These are phyloP conservation scores for Stigmatopora argus DNA, from an alignment of 2,113 vertebrate genomes.

Conservation along the genomic window DNA sequence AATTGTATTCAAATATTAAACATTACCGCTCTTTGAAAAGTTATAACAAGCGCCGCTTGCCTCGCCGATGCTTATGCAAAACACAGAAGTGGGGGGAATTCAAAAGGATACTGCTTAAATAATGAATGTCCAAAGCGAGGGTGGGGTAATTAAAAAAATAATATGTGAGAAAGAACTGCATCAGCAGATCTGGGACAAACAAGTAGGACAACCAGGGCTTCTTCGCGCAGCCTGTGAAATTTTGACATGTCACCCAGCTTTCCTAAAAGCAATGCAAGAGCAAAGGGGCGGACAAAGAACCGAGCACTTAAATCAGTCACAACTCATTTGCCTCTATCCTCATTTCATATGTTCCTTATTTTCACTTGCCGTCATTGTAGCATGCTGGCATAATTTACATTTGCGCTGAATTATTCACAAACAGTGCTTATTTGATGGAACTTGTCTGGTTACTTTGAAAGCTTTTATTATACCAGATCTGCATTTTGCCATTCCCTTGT, in stretches of 20 bases:
- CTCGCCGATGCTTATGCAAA: slow-evolving; percentile 57
- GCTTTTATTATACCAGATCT: background rate
- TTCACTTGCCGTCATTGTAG: slow-evolving; percentile 12
- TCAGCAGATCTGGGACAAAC: slow-evolving; percentile 67
- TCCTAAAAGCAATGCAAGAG: slow-evolving; percentile 39
- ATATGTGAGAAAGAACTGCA: slow-evolving; percentile 33
- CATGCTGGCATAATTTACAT: background rate
- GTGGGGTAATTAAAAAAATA: slow-evolving; percentile 20
- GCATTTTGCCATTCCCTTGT: background rate
- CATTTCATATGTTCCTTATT: background rate
- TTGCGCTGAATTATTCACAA: background rate
- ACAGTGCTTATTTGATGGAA: background rate
- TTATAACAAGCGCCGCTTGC: slow-evolving; percentile 40
- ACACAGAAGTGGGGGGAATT: slow-evolving; percentile 48
- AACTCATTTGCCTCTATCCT: slow-evolving; percentile 44
- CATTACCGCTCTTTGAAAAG: slow-evolving; percentile 35
- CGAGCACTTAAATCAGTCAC: slow-evolving; percentile 34
- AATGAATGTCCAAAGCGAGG: slow-evolving; percentile 58
- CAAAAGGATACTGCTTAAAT: slow-evolving; percentile 60
- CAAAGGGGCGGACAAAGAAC: slow-evolving; percentile 47
- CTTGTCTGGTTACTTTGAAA: background rate
- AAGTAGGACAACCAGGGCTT: slow-evolving; percentile 54
- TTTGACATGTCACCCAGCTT: slow-evolving; percentile 57
- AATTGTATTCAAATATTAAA: slow-evolving; percentile 43
- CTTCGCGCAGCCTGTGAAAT: slow-evolving; percentile 43